Conservation (phyloP, 1,140 invertebrate genomes). For the Trichoplusia ni region DNA sequence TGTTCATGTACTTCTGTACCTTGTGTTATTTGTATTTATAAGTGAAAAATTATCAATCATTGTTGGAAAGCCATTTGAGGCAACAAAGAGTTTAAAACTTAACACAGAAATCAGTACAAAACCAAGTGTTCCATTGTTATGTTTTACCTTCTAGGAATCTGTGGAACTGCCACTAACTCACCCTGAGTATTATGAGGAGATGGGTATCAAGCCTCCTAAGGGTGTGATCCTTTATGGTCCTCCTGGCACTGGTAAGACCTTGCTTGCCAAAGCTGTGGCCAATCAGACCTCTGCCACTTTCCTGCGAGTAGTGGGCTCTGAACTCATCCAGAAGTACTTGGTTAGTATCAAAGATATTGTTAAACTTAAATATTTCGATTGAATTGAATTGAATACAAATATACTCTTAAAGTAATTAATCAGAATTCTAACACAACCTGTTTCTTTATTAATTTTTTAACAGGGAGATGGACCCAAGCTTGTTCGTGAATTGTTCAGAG, state of each 20-base stretch:
- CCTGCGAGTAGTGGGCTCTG: conserved; percentile 98
- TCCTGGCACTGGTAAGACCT: conserved; percentile 98
- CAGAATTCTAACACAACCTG: no score
- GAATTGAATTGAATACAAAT: no score
- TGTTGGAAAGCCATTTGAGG: no score
- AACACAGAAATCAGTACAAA: no score
- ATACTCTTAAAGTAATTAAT: no score
- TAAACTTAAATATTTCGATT: no score
- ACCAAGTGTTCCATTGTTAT: no score
- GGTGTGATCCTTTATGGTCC: conserved; percentile 99
- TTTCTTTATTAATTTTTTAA: conserved; percentile 17
- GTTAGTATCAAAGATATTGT: conserved; percentile 75
- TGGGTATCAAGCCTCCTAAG: conserved; percentile 99
- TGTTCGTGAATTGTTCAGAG: conserved; percentile 97
- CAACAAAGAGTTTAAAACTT: no score
- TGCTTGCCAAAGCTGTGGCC: conserved; percentile 99
- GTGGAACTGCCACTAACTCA: conserved; percentile 99
- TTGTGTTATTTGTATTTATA: no score
- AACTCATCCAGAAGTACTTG: conserved; percentile 99
- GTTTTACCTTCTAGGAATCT: conserved; percentile 95
- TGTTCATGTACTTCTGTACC: background rate
- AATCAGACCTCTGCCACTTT: conserved; percentile 99
- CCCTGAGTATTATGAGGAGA: conserved; percentile 99
- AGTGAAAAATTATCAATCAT: background rate
- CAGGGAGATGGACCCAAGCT: conserved; percentile 99